phyloP scores from a whole-genome alignment of 2,888 invertebrate genomes.

The Ethmia dodecea region DNA sequence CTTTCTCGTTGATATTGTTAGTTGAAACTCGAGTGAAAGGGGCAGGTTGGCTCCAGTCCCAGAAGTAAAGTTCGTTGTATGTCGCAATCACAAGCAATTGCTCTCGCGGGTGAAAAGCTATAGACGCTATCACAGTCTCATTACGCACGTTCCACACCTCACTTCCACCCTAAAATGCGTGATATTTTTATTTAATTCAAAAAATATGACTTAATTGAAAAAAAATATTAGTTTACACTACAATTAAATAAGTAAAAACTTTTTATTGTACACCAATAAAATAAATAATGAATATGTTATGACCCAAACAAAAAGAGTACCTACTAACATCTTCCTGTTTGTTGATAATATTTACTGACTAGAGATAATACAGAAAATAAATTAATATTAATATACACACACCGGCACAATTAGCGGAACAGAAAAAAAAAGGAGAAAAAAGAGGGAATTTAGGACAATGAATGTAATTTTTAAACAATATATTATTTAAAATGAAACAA shows the following conservation, averaged over 20 bases:
- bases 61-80: constrained; percentile 89
- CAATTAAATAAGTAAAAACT: not conserved
- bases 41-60: constrained; percentile 90
- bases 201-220: too few species aligned
- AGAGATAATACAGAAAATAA: too few species aligned
- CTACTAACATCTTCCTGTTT: too few species aligned
- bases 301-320: not conserved
- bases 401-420: too few species aligned
- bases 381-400: too few species aligned
- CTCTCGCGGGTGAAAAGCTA: constrained; percentile 92
- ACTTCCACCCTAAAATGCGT: constrained; percentile 87
- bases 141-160: constrained; percentile 88
- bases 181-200: too few species aligned
- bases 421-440: too few species aligned
- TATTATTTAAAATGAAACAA: too few species aligned
- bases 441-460: too few species aligned
- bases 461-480: too few species aligned
- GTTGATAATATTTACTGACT: too few species aligned
- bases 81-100: constrained; percentile 91
- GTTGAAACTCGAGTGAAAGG: constrained; percentile 87
- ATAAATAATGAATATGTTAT: not conserved
- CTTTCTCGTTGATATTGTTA: constrained; percentile 87
- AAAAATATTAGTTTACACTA: not conserved
- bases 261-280: too few species aligned
- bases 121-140: constrained; percentile 87